Evolutionary conservation across 2,797 vertebrate species (phyloP), one percentile per base, ranked within the genome.

Genomic region (Kryptolebias ocellatus): DNA sequence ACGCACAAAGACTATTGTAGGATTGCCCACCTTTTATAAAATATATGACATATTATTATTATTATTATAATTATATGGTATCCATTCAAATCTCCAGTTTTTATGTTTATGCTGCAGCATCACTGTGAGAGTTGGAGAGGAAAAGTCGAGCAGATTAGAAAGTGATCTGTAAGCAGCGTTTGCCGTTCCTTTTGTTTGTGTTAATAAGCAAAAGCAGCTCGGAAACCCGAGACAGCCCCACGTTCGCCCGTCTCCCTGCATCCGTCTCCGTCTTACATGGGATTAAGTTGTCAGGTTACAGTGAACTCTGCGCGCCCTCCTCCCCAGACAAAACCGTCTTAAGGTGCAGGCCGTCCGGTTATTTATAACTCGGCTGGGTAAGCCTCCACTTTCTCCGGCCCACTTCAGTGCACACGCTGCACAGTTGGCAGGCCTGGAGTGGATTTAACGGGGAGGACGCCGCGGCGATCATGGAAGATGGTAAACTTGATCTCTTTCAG

Each of bases 271-370:
- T 88, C 83, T 83, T 85, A 89, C 84, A 81, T 72, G 86, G 87
- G 89, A 87, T 90, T 87, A 90, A 88, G 84, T 89, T 91, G 85
- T 92, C 87, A 85, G 85, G 86, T 92, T 92, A 85, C 86, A 83
- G 84, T 89, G 85, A 90, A 90, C 90, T 83, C 84, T 78, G 76
- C 83, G 67, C 44, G 74, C 73, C 88, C 84, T 89, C 80, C 78
- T 70, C 68, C 37, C 78, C 85, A 91, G 89, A 92, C 91, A 91
- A 89, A 89, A 90, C 86, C 81, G 37, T 90, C 85, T 91, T 91
- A 90, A 89, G 89, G 88, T 88, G 81, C 78, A 76, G 79, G 68
- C 74, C 59, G 29, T 85, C 73, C 73, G 34, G 81, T 87, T 92
- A 91, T 92, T 93, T 93, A 87, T 90, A 92, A 87, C 87, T 77